These are phyloP conservation scores for Microctonus aethiopoides DNA, from an alignment of 2,888 invertebrate genomes.

Conservation along the genomic window DNA sequence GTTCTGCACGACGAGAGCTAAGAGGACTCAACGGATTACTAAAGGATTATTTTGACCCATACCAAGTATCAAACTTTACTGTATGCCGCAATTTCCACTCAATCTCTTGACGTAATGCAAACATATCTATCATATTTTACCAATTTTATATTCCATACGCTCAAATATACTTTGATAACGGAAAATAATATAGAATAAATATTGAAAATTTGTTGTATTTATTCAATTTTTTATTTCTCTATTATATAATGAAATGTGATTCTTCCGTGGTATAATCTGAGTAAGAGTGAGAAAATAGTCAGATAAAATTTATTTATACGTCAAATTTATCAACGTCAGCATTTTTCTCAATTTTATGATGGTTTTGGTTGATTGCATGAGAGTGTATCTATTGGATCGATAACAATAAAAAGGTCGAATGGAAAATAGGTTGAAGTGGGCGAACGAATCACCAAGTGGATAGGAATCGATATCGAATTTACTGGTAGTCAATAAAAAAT, in stretches of 20 bases:
- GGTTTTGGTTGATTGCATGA: slow-evolving; percentile 16
- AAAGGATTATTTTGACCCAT: slow-evolving; percentile 4
- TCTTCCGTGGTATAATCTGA: background rate
- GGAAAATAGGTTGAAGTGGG: slow-evolving; percentile 18
- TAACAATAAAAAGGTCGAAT: slow-evolving; percentile 23
- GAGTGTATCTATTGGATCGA: slow-evolving; percentile 17
- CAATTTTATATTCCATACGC: background rate
- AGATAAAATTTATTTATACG: background rate
- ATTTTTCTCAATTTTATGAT: slow-evolving; percentile 21
- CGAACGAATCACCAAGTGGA: background rate
- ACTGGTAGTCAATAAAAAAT: slow-evolving; percentile 16
- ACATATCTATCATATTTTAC: background rate
- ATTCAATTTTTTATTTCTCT: background rate
- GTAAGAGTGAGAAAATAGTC: background rate
- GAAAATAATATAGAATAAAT: background rate
- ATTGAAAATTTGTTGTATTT: background rate
- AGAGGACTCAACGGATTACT: slow-evolving; percentile 12
- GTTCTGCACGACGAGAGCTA: slow-evolving; percentile 12
- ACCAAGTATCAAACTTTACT: background rate
- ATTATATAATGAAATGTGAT: background rate
- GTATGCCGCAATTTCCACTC: background rate
- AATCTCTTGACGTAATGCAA: background rate
- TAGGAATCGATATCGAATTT: slow-evolving; percentile 26
- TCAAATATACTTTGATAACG: background rate
- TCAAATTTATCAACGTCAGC: slow-evolving; percentile 1